A percentile compares a stretch with the other conserved stretches of the same genome.
These are phyloP conservation scores for Epinephelus malabaricus DNA, from an alignment of 2,797 vertebrate species.

Conservation along the genomic window DNA sequence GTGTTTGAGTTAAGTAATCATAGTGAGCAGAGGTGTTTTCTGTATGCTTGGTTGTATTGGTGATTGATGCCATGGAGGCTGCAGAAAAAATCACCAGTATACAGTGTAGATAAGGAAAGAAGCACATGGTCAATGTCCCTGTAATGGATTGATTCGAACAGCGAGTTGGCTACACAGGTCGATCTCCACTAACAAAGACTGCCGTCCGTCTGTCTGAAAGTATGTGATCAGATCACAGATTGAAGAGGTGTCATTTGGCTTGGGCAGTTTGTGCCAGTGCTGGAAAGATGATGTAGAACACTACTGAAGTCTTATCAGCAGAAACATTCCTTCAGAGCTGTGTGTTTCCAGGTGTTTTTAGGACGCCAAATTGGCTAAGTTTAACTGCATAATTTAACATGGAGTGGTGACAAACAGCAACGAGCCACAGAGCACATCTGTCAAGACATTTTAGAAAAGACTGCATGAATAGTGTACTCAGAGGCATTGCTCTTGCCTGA, in stretches of 20 bases:
- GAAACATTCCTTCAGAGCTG: background rate
- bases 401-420: background rate
- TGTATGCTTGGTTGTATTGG: too few relatives aligned
- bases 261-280: background rate
- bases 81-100: background rate
- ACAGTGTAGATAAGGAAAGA: background rate
- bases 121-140: background rate
- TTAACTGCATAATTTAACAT: slow-evolving; percentile 4
- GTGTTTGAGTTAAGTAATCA: background rate
- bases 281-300: background rate
- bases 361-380: background rate
- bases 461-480: background rate
- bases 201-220: background rate
- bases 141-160: background rate
- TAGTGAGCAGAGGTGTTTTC: background rate
- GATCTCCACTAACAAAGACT: background rate
- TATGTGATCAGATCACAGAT: slow-evolving; percentile 15
- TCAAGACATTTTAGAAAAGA: slow-evolving; percentile 2
- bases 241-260: background rate
- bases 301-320: background rate
- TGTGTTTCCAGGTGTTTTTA: slow-evolving; percentile 6
- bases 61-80: background rate
- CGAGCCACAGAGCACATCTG: background rate
- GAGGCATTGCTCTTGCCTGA: background rate
- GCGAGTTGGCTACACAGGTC: background rate